Conservation (phyloP, 2,888 invertebrate species). For the Drosophila meridionalis region DNA sequence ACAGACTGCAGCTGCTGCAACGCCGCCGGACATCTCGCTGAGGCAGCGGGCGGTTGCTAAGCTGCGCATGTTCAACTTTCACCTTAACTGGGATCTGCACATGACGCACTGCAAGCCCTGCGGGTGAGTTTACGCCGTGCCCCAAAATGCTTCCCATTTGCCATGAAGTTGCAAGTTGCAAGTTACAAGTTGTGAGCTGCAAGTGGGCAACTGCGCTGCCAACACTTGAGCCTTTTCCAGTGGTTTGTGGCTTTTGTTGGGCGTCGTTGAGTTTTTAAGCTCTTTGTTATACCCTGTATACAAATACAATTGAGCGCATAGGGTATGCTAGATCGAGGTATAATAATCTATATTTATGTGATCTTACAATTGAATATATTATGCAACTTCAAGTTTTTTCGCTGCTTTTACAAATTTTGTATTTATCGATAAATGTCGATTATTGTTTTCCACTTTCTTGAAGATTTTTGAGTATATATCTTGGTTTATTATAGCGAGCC, state of each 20-base stretch:
- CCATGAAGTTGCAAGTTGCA: slow-evolving; percentile 25
- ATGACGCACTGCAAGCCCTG: slow-evolving; percentile 85
- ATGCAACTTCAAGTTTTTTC: background rate
- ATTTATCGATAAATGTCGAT: slow-evolving; percentile 1
- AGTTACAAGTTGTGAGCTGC: slow-evolving; percentile 43
- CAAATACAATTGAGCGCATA: background rate
- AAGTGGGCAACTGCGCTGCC: slow-evolving; percentile 51
- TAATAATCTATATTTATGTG: background rate
- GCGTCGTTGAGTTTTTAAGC: slow-evolving; percentile 38
- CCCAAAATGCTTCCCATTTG: slow-evolving; percentile 4
- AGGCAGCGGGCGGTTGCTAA: slow-evolving; percentile 85
- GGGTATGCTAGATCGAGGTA: background rate
- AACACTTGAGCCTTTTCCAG: slow-evolving; percentile 65
- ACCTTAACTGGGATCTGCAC: slow-evolving; percentile 85
- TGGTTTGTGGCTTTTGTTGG: slow-evolving; percentile 73
- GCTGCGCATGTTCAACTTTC: slow-evolving; percentile 85
- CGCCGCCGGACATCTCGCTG: slow-evolving; percentile 83
- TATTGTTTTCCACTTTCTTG: background rate
- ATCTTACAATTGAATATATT: background rate
- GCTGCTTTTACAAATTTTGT: background rate
- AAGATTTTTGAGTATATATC: background rate
- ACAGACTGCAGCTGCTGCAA: slow-evolving; percentile 41
- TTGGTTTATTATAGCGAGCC: background rate
- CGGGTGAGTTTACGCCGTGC: slow-evolving; percentile 81
- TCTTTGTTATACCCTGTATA: slow-evolving; percentile 19